Evolutionary conservation across 1,140 invertebrate genomes (phyloP).

Genomic region (Solenopsis invicta): DNA sequence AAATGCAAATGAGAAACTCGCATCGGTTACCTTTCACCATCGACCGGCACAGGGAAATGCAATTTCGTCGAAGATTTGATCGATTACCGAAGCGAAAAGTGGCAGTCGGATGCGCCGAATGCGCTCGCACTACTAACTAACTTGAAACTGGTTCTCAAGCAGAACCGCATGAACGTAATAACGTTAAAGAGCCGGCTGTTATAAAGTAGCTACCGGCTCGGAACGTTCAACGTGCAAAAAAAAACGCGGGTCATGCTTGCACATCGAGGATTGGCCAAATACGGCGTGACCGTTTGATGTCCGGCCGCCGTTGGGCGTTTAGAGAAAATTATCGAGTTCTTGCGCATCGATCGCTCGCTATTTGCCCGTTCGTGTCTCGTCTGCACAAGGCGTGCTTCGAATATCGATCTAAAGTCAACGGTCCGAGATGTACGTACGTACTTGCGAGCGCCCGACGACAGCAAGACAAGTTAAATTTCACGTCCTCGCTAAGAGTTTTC

Average conservation of each 20-base stretch:
- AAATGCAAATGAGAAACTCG: slow-evolving; percentile 56
- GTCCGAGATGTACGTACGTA: slow-evolving; percentile 66
- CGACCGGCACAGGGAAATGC: slow-evolving; percentile 41
- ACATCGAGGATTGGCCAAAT: slow-evolving; percentile 71
- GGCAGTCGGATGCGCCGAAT: slow-evolving; percentile 1
- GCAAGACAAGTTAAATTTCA: slow-evolving; percentile 59
- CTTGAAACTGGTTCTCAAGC: slow-evolving; percentile 34
- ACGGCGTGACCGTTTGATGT: slow-evolving; percentile 71
- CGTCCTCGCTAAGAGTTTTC: slow-evolving; percentile 61
- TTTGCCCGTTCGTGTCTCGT: slow-evolving; percentile 70
- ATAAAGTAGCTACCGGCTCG: neutral
- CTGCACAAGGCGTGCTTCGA: slow-evolving; percentile 74
- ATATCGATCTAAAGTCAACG: slow-evolving; percentile 79
- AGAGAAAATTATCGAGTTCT: slow-evolving; percentile 82
- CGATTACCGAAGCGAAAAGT: slow-evolving; percentile 57
- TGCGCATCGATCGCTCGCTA: slow-evolving; percentile 58
- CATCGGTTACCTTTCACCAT: slow-evolving; percentile 54
- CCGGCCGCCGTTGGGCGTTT: slow-evolving; percentile 79
- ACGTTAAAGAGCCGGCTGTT: slow-evolving; percentile 24
- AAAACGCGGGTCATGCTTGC: slow-evolving; percentile 56
- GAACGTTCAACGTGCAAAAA: slow-evolving; percentile 41
- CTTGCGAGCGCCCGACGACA: slow-evolving; percentile 55
- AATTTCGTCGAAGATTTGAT: slow-evolving; percentile 62
- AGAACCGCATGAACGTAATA: slow-evolving; percentile 31
- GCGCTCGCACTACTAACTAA: slow-evolving; percentile 31